Evolutionary conservation across 2,888 invertebrate genomes (phyloP).

Genomic region (Meiosimyza decipiens): DNA sequence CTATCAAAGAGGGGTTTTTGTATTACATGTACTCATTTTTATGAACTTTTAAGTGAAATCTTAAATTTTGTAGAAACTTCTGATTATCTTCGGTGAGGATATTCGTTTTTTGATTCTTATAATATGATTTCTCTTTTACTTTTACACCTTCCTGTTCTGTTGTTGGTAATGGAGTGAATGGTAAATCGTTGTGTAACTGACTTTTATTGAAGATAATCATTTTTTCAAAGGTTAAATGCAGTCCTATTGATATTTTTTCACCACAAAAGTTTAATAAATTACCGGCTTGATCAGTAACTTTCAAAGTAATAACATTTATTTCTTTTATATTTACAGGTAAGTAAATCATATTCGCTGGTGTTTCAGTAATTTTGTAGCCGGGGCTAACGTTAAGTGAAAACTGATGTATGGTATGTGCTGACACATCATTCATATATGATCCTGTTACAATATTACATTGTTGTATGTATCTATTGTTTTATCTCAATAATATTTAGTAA

Average conservation of each 20-base stretch:
- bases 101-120: slow-evolving; percentile 37
- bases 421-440: slow-evolving; percentile 46
- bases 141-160: slow-evolving; percentile 34
- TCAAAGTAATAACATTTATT: slow-evolving; percentile 52
- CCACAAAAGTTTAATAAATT: slow-evolving; percentile 53
- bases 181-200: slow-evolving; percentile 10
- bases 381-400: slow-evolving; percentile 52
- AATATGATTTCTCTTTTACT: slow-evolving; percentile 38
- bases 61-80: too few relatives aligned
- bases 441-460: slow-evolving; percentile 42
- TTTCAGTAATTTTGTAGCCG: slow-evolving; percentile 59
- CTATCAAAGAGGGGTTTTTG: too few relatives aligned
- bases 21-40: too few relatives aligned
- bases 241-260: too few relatives aligned
- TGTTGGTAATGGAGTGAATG: slow-evolving; percentile 19
- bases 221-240: too few relatives aligned
- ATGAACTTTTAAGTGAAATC: too few relatives aligned
- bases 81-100: slow-evolving; percentile 36
- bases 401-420: slow-evolving; percentile 57
- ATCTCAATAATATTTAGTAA: slow-evolving; percentile 48
- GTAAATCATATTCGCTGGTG: slow-evolving; percentile 57
- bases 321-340: slow-evolving; percentile 52
- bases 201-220: slow-evolving; percentile 37
- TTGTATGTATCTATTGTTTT: slow-evolving; percentile 52
- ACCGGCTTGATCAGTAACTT: slow-evolving; percentile 54